These are phyloP conservation scores for Neopipo cinnamomea DNA, from an alignment of 2,113 vertebrate genomes.

Conservation along the genomic window DNA sequence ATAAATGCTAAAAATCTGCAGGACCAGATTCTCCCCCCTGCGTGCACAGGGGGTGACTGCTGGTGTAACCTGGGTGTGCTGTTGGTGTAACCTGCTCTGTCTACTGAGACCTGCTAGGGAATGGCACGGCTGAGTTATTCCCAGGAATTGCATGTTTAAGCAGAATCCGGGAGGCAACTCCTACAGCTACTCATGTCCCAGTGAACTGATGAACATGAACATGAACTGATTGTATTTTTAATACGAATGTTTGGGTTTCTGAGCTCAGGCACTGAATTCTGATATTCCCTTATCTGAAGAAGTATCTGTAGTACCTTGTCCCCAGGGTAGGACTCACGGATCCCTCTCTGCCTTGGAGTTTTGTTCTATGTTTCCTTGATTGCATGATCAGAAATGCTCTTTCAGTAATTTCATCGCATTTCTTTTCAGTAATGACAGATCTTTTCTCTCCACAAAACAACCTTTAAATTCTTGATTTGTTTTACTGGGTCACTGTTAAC, in stretches of 20 bases:
- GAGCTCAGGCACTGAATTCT: neutral
- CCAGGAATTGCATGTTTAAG: neutral
- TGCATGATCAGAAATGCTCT: neutral
- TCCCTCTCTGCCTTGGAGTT: neutral
- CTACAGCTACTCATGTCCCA: neutral
- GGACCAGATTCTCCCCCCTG: neutral
- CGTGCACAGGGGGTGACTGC: neutral
- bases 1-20: accelerated
- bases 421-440: slow-evolving; percentile 34
- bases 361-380: neutral
- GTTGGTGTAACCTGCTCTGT: neutral
- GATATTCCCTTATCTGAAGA: neutral
- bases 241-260: neutral
- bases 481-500: slow-evolving; percentile 37
- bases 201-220: neutral
- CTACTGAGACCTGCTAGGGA: neutral
- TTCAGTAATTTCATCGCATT: neutral
- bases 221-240: neutral
- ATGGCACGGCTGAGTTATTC: neutral
- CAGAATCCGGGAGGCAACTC: neutral
- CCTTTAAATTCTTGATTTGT: neutral
- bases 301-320: neutral
- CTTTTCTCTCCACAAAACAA: slow-evolving; percentile 17
- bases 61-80: neutral
- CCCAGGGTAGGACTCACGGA: neutral